These are phyloP conservation scores for Eueides isabella DNA, from an alignment of 1,140 invertebrate genomes.

Conservation along the genomic window DNA sequence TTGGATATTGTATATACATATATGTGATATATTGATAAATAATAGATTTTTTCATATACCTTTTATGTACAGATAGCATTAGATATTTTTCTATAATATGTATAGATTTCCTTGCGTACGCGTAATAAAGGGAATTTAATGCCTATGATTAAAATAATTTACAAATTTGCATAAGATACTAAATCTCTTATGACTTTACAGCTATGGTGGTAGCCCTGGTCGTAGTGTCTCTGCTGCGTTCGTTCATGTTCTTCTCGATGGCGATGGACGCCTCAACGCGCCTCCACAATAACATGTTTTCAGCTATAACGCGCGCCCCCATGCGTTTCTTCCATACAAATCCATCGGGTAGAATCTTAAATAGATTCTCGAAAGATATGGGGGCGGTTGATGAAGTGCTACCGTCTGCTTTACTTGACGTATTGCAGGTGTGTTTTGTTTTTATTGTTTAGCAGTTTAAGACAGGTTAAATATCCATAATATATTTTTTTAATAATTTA, in stretches of 20 bases:
- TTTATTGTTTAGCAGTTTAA: neutral
- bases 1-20: too few species aligned
- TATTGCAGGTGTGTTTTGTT: slow-evolving; percentile 81
- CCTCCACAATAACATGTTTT: slow-evolving; percentile 92
- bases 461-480: too few species aligned
- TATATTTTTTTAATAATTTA: too few species aligned
- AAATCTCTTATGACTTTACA: slow-evolving; percentile 41
- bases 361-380: slow-evolving; percentile 93
- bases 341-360: slow-evolving; percentile 88
- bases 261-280: slow-evolving; percentile 88
- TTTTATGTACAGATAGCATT: too few species aligned
- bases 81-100: too few species aligned
- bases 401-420: slow-evolving; percentile 89
- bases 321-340: slow-evolving; percentile 94
- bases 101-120: too few species aligned
- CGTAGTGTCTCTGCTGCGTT: slow-evolving; percentile 82
- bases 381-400: slow-evolving; percentile 93
- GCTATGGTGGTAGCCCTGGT: slow-evolving; percentile 85
- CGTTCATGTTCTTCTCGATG: slow-evolving; percentile 86
- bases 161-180: neutral
- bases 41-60: too few species aligned
- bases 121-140: too few species aligned
- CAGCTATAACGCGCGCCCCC: slow-evolving; percentile 86
- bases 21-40: too few species aligned
- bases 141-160: too few species aligned